These are phyloP conservation scores for Gerris buenoi DNA, from an alignment of 1,140 invertebrate genomes.

Conservation along the genomic window DNA sequence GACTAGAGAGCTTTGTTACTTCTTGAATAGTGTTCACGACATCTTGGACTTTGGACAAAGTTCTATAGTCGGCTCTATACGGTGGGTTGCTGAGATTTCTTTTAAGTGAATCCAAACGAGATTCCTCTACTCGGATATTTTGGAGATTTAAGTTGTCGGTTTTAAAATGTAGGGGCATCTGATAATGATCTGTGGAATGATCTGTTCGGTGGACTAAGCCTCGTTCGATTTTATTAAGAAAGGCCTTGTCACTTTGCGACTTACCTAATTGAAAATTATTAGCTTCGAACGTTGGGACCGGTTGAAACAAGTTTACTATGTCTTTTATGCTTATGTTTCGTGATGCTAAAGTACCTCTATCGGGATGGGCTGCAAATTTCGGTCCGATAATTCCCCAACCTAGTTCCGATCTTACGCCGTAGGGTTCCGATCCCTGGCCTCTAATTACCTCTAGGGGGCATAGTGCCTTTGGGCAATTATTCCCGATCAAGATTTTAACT, in stretches of 20 bases:
- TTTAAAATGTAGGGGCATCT: no score
- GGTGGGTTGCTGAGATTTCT: neutral
- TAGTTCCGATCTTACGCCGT: neutral
- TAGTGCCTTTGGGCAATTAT: neutral
- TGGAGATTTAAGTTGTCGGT: no score
- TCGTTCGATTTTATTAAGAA: neutral
- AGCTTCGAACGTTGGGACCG: neutral
- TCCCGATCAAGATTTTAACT: neutral
- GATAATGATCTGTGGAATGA: no score
- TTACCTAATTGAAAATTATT: neutral
- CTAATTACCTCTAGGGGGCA: neutral
- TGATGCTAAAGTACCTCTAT: neutral
- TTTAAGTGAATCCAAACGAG: no score
- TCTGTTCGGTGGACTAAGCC: neutral
- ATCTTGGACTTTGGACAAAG: neutral
- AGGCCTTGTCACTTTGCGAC: neutral
- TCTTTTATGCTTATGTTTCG: neutral
- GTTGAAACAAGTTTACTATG: neutral
- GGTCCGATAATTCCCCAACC: neutral
- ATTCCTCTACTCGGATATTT: no score
- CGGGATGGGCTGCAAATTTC: neutral
- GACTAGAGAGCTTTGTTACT: neutral
- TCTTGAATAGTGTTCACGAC: neutral
- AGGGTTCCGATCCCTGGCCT: neutral
- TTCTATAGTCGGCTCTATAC: neutral